A percentile compares a stretch with the other conserved stretches of the same genome.
phyloP scores from a whole-genome alignment of 1,140 invertebrate species.

The Tetranychus cinnabarinus region DNA sequence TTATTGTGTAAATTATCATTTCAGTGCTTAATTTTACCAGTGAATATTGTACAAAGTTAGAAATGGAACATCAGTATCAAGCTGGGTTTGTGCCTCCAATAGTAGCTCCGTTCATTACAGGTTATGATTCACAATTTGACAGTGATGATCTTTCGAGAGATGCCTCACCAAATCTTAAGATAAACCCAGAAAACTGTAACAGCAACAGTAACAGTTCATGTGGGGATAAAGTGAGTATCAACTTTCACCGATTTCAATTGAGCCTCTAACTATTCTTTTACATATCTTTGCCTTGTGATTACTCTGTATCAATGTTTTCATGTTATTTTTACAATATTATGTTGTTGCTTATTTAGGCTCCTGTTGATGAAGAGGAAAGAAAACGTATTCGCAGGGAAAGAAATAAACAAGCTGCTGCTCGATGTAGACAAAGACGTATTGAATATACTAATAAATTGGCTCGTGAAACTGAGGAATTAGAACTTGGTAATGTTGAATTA shows the following conservation, averaged over 20 bases:
- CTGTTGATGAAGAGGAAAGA: slow-evolving; percentile 29
- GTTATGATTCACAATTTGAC: too few species aligned
- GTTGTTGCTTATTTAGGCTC: too few species aligned
- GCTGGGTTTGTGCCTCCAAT: neutral
- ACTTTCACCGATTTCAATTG: neutral
- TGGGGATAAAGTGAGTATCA: neutral
- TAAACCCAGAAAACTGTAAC: too few species aligned
- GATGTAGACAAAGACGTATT: slow-evolving; percentile 75
- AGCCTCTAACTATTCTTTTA: neutral
- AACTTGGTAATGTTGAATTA: slow-evolving; percentile 49
- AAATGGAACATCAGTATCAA: neutral
- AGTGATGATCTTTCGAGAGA: too few species aligned
- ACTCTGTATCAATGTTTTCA: neutral
- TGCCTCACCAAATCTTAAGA: too few species aligned
- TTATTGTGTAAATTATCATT: too few species aligned
- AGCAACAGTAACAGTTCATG: too few species aligned
- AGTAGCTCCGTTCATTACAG: too few species aligned
- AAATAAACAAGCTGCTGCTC: slow-evolving; percentile 84
- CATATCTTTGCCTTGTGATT: neutral
- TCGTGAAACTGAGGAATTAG: slow-evolving; percentile 63
- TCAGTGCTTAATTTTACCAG: too few species aligned
- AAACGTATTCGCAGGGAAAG: slow-evolving; percentile 59
- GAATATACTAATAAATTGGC: slow-evolving; percentile 79
- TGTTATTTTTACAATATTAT: too few species aligned
- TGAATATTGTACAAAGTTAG: too few species aligned